phyloP scores from a whole-genome alignment of 2,113 vertebrate species.

The Carollia perspicillata region DNA sequence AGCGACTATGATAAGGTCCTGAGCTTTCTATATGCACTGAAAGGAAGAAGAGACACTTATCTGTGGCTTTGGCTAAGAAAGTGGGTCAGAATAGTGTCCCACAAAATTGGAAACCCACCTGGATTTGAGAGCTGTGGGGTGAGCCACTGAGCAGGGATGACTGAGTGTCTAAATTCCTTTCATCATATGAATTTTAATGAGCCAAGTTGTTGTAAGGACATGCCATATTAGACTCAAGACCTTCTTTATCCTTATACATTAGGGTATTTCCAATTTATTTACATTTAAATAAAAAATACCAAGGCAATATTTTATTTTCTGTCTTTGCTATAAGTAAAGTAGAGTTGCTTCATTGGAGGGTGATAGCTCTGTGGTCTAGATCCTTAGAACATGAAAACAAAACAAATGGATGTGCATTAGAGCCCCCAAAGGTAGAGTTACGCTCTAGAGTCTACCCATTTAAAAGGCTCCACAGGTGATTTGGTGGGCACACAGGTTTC shows the following conservation, averaged over 20 bases:
- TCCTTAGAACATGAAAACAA: background rate
- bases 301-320: background rate
- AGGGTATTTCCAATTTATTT: background rate
- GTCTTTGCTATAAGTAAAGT: background rate
- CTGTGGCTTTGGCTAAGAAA: background rate
- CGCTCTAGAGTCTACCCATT: fast-evolving
- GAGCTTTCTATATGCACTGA: background rate
- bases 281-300: background rate
- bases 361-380: background rate
- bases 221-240: background rate
- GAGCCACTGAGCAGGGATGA: background rate
- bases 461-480: background rate
- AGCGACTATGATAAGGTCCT: background rate
- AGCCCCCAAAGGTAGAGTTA: fast-evolving
- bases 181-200: background rate
- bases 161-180: background rate
- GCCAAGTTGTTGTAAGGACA: background rate
- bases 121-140: background rate
- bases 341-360: background rate
- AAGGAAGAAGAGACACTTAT: background rate
- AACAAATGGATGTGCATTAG: background rate
- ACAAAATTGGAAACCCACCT: background rate
- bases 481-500: background rate
- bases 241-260: background rate
- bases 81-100: background rate